Evolutionary conservation across 2,113 vertebrate species (phyloP).

Genomic region (Gulo gulo): DNA sequence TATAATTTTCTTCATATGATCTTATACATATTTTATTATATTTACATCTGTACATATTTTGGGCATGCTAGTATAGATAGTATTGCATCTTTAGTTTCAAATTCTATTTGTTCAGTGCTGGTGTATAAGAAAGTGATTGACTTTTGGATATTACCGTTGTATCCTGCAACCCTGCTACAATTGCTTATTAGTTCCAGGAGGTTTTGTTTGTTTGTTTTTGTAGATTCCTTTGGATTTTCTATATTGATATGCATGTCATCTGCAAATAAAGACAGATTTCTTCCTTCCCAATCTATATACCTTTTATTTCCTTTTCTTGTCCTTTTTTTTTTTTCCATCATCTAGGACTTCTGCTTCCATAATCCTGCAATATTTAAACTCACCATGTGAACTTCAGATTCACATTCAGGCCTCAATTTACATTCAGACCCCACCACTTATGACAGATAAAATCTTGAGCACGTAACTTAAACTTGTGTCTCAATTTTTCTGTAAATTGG

Average conservation of each 20-base stretch:
- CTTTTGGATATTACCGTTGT: background rate
- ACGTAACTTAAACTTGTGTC: background rate
- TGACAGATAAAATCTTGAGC: background rate
- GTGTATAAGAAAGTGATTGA: background rate
- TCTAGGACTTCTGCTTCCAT: no score
- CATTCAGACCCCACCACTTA: background rate
- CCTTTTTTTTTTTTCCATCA: background rate
- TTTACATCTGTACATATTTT: background rate
- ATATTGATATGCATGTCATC: background rate
- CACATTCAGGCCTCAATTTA: background rate
- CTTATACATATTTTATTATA: background rate
- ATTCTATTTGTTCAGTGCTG: background rate
- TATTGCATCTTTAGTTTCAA: background rate
- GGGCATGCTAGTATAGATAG: background rate
- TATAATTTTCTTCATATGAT: background rate
- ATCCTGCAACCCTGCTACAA: background rate
- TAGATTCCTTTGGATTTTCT: background rate
- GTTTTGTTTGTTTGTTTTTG: background rate
- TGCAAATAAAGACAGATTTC: background rate
- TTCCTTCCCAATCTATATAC: background rate
- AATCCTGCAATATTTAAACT: background rate
- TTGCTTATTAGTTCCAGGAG: background rate
- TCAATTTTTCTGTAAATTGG: fast-evolving
- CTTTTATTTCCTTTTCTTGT: background rate
- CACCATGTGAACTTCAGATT: background rate